phyloP scores from a whole-genome alignment of 2,888 invertebrate species.

The Cabera pusaria region DNA sequence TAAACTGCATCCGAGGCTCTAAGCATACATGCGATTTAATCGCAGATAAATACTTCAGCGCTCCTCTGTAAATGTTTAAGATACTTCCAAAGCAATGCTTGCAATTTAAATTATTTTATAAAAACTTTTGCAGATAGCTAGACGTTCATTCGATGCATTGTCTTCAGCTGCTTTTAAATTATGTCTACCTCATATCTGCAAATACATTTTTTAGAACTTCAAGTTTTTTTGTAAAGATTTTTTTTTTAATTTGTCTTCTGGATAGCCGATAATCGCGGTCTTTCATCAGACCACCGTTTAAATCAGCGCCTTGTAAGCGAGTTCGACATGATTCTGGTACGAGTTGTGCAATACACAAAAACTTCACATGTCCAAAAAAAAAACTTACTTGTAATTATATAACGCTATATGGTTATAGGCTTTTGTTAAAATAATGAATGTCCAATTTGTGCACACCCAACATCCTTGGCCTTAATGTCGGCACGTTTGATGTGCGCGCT shows the following conservation, averaged over 20 bases:
- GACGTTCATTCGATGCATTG: too few relatives aligned
- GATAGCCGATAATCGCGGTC: constrained; percentile 15
- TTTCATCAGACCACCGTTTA: constrained; percentile 29
- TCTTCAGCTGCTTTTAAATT: too few relatives aligned
- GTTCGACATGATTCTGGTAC: constrained; percentile 22
- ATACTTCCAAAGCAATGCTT: constrained; percentile 5
- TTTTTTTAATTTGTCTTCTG: constrained; percentile 22
- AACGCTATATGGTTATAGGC: constrained; percentile 60
- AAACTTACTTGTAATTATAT: constrained; percentile 57
- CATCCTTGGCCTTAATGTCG: constrained; percentile 73
- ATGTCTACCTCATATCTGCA: too few relatives aligned
- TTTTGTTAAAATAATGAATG: constrained; percentile 72
- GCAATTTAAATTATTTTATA: too few relatives aligned
- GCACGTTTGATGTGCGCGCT: constrained; percentile 62
- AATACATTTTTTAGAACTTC: too few relatives aligned
- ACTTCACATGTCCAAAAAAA: constrained; percentile 48
- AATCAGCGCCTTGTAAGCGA: constrained; percentile 34
- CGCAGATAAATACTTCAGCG: constrained; percentile 25
- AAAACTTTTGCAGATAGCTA: too few relatives aligned
- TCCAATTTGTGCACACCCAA: constrained; percentile 61
- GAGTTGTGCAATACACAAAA: constrained; percentile 48
- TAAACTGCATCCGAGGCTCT: constrained; percentile 42
- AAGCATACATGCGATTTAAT: constrained; percentile 23
- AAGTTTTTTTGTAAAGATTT: constrained; percentile 6
- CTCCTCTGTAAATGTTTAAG: constrained; percentile 14